Evolutionary conservation across 2,797 vertebrate genomes (phyloP).

Genomic region (Pangasius krempfi): DNA sequence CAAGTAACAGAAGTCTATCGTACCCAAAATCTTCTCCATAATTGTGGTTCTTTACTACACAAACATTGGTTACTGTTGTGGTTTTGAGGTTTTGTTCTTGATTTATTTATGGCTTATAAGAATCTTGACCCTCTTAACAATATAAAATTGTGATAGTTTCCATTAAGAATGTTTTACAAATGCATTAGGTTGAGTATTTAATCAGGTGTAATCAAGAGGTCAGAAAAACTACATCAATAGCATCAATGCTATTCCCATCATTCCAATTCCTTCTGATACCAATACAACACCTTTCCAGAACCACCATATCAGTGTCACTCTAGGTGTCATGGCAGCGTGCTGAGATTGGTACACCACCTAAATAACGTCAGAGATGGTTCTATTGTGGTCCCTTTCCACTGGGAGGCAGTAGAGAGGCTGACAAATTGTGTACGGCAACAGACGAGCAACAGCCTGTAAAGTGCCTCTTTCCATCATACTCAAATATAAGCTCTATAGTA

Average conservation of each 20-base stretch:
- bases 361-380: background rate
- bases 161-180: background rate
- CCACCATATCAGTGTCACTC: background rate
- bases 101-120: no score
- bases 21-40: background rate
- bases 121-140: background rate
- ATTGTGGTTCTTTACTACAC: background rate
- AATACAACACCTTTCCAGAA: background rate
- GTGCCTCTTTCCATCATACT: background rate
- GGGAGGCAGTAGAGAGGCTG: background rate
- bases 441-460: background rate
- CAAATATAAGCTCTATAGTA: background rate
- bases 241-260: background rate
- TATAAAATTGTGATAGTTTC: background rate
- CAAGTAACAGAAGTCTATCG: background rate
- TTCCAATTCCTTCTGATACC: background rate
- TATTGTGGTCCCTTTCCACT: background rate
- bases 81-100: background rate
- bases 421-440: background rate
- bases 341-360: background rate
- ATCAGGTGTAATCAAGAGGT: background rate
- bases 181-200: background rate
- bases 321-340: background rate
- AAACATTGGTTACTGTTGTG: background rate
- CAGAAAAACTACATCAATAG: background rate